Evolutionary conservation across 2,888 invertebrate genomes (phyloP), one percentile per base, ranked within the genome.

Genomic region (Pristionchus fissidentatus): DNA sequence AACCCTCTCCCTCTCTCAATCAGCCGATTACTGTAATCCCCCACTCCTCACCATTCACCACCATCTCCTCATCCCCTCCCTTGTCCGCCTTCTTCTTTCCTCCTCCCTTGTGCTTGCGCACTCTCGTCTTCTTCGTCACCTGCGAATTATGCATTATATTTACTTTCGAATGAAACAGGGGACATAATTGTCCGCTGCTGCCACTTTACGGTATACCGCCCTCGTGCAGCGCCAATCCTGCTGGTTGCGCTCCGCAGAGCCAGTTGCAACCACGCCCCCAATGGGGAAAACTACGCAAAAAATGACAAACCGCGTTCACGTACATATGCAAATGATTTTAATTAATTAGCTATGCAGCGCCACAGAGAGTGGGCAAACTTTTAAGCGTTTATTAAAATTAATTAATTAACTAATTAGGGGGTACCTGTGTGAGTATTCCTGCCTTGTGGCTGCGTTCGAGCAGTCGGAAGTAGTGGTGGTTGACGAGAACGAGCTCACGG

Each of bases 381-480:
- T n/a, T n/a, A n/a, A n/a, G n/a, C n/a, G n/a, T n/a, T n/a, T n/a
- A n/a, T n/a, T n/a, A n/a, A n/a, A n/a, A n/a, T n/a, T n/a, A n/a
- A n/a, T n/a, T n/a, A n/a, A n/a, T n/a, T n/a, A n/a, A n/a, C n/a
- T n/a, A n/a, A n/a, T n/a, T n/a, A n/a, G 87, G 85, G 15, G 66
- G 55, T 4, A 88, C 85, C 43, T 80, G 84, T n/a, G 66, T 66
- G n/a, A 91, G 62, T 10, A 84, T 83, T 41, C 90, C 91, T 7
- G 84, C 86, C 85, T 93, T 93, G 52, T 91, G 90, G 85, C 92
- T 92, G 38, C 88, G 87, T 86, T 94, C 93, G 85, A 94, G 88
- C 91, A 93, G 92, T 86, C 92, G 92, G 83, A 93, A 84, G 85
- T 93, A 93, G 80, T 93, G 90, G 86, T 94, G 94, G 7, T 93